A percentile compares a stretch with the other conserved stretches of the same genome.
Conservation (phyloP, 2,888 invertebrate species). For the Drosophila prostipennis region DNA sequence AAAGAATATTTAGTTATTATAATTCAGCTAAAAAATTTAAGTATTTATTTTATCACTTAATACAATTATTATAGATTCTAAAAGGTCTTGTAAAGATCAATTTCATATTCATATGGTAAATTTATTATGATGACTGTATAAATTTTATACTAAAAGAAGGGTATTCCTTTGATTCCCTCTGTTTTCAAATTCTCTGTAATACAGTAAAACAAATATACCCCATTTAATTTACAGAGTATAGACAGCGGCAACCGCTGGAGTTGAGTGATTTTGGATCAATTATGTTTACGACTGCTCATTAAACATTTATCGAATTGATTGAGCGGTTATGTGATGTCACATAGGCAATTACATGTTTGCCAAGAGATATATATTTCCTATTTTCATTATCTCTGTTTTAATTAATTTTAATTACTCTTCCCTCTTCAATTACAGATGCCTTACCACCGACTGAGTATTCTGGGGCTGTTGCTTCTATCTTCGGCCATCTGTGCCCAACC, state of each 20-base stretch:
- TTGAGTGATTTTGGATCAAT: slow-evolving; percentile 68
- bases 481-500: slow-evolving; percentile 5
- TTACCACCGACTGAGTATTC: slow-evolving; percentile 16
- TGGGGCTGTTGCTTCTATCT: slow-evolving; percentile 43
- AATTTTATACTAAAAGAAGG: no score
- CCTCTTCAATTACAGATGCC: slow-evolving; percentile 55
- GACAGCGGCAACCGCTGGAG: slow-evolving; percentile 16
- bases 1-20: no score
- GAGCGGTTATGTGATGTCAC: slow-evolving; percentile 62
- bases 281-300: slow-evolving; percentile 64
- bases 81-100: no score
- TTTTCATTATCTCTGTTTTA: not conserved
- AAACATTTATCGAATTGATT: slow-evolving; percentile 75
- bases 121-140: no score
- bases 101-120: no score
- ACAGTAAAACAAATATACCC: not conserved
- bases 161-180: no score
- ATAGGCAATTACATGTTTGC: slow-evolving; percentile 13
- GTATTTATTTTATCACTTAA: no score
- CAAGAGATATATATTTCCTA: slow-evolving; percentile 11
- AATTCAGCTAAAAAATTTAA: no score
- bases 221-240: slow-evolving; percentile 14
- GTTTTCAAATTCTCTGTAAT: no score
- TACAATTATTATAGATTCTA: no score
- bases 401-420: not conserved